Evolutionary conservation across 2,113 vertebrate genomes (phyloP), one percentile per base, ranked within the genome.

Genomic region (Cyprinus carpio): DNA sequence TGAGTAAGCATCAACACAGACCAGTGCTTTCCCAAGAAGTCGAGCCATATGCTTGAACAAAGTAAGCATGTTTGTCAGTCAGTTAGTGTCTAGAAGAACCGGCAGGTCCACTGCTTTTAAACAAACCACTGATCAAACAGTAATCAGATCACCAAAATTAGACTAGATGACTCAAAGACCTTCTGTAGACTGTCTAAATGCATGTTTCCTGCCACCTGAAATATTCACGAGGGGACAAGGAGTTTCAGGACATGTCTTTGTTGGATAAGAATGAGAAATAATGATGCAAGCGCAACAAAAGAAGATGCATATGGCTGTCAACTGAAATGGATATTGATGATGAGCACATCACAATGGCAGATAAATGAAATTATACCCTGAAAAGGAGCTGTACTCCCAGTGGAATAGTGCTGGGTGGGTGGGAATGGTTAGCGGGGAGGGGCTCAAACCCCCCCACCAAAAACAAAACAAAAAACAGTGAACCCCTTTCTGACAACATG

Each of bases 121-220:
- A 62, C 75, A 76, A 87, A 84, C 60, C 67, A 65, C 60, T 40
- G 60, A 46, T 79, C 79, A 88, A 86, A 87, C 81, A 84, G 27
- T 67, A 54, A 29, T 75, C 34, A 37, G 54, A 20, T 25, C 13
- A 18, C 58, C 62, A 86, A 72, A 51, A 49, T 77, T 29, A 74
- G 34, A 43, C 20, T 37, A 40, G 37, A 40, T 9, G 67, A 40
- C 34, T 69, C 16, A 71, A 37, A 71, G 31, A 23, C 8, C 31
- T 34, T 40, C 18, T 10, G 40, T 43, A 62, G 76, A n/a, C 15
- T n/a, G 76, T 25, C 6, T 37, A 60, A 79, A 79, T 1, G 56
- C 20, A n/a, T 15, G 29, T 23, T 2, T 58, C 51, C 20, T 58
- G 29, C 29, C 20, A 40, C 1, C 51, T 16, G 5, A 20, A 40